phyloP scores from a whole-genome alignment of 2,888 invertebrate species.

The Operophtera brumata region DNA sequence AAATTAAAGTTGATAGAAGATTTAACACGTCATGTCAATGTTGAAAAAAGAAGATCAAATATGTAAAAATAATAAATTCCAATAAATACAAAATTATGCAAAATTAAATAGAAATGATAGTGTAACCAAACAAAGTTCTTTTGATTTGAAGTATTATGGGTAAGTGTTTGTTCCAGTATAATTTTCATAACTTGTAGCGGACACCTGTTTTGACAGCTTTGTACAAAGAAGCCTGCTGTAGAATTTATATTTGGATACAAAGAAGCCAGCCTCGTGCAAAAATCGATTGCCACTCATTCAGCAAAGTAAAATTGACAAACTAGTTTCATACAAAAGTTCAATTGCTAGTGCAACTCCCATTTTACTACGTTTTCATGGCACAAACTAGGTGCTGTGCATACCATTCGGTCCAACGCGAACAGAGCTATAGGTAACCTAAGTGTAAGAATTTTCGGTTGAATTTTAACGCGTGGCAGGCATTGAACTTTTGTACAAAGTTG shows the following conservation, averaged over 20 bases:
- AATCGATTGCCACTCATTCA: conserved; percentile 56
- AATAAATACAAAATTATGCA: conserved; percentile 38
- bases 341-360: conserved; percentile 38
- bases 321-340: conserved; percentile 62
- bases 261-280: conserved; percentile 56
- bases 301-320: conserved; percentile 28
- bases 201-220: conserved; percentile 62
- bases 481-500: conserved; percentile 76
- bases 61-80: conserved; percentile 45
- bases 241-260: conserved; percentile 34
- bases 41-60: conserved; percentile 69
- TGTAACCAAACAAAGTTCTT: conserved; percentile 24
- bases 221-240: conserved; percentile 66
- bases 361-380: background rate
- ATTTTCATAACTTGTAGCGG: conserved; percentile 37
- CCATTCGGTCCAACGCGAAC: background rate
- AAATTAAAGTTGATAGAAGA: conserved; percentile 40
- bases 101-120: conserved; percentile 38
- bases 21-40: conserved; percentile 47
- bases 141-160: conserved; percentile 56
- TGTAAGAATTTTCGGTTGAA: background rate
- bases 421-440: background rate
- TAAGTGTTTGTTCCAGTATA: conserved; percentile 6
- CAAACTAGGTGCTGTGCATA: background rate
- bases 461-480: conserved; percentile 45